phyloP scores from a whole-genome alignment of 1,140 invertebrate genomes.

The Musca domestica region DNA sequence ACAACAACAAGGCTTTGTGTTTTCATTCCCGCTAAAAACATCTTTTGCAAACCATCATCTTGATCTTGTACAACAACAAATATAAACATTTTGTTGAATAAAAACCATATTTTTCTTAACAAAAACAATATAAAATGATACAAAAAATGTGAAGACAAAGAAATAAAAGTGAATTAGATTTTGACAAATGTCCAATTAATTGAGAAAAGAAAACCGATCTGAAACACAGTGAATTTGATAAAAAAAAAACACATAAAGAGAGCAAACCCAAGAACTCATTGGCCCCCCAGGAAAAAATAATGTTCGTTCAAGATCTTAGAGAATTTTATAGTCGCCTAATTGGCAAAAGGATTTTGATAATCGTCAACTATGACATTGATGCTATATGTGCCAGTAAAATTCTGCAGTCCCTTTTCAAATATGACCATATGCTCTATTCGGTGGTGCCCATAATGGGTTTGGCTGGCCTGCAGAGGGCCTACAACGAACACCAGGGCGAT shows the following conservation, averaged over 20 bases:
- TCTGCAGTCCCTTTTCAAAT: constrained; percentile 82
- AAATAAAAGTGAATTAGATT: not conserved
- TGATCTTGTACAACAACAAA: too few relatives aligned
- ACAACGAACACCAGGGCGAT: constrained; percentile 76
- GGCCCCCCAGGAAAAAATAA: constrained; percentile 53
- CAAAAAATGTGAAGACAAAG: not conserved
- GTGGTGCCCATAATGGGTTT: constrained; percentile 79
- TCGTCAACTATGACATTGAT: constrained; percentile 91
- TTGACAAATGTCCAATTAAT: too few relatives aligned
- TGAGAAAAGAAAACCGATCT: too few relatives aligned
- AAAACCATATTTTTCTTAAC: too few relatives aligned
- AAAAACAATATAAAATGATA: too few relatives aligned
- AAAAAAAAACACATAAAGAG: not conserved
- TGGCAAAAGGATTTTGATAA: constrained; percentile 69
- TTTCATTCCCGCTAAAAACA: too few relatives aligned
- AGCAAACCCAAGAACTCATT: not conserved
- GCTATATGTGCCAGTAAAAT: constrained; percentile 91
- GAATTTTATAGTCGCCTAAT: constrained; percentile 80
- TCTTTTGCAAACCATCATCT: too few relatives aligned
- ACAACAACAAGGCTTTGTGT: too few relatives aligned
- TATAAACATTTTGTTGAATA: too few relatives aligned
- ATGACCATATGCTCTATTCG: constrained; percentile 87
- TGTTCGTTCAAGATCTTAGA: constrained; percentile 74
- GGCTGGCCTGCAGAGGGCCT: constrained; percentile 73
- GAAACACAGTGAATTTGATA: constrained; percentile 1